A percentile compares a stretch with the other conserved stretches of the same genome.
Evolutionary conservation across 1,140 invertebrate genomes (phyloP).

Genomic region (Drosophila leontia): DNA sequence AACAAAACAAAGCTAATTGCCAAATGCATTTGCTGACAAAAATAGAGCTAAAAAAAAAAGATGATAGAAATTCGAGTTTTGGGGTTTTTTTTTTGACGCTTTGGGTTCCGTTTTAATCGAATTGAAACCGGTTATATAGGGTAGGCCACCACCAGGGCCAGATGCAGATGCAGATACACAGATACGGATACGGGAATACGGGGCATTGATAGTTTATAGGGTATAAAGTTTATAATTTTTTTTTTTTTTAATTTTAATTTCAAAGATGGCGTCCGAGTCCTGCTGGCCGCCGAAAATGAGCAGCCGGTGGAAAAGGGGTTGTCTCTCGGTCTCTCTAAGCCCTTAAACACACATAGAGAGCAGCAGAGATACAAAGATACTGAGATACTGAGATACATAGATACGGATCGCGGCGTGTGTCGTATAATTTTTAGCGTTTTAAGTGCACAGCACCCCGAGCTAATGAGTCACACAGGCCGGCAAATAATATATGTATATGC

Average conservation of each 20-base stretch:
- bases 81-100: constrained; percentile 19
- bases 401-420: constrained; percentile 62
- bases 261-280: constrained; percentile 65
- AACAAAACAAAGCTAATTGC: constrained; percentile 50
- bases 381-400: constrained; percentile 42
- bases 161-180: constrained; percentile 41
- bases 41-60: constrained; percentile 8
- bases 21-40: constrained; percentile 50
- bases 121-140: constrained; percentile 70
- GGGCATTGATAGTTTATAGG: constrained; percentile 74
- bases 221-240: constrained; percentile 59
- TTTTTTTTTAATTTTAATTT: constrained; percentile 27
- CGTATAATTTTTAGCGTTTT: constrained; percentile 80
- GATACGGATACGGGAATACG: constrained; percentile 1
- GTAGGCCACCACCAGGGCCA: constrained; percentile 49
- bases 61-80: constrained; percentile 46
- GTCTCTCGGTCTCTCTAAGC: constrained; percentile 51
- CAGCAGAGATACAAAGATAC: constrained; percentile 24
- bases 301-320: constrained; percentile 55
- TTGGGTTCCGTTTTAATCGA: constrained; percentile 72
- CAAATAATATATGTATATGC: not conserved
- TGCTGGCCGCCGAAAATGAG: constrained; percentile 65
- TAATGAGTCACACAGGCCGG: constrained; percentile 65
- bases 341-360: constrained; percentile 42
- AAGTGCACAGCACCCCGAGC: constrained; percentile 55